Conservation (phyloP, 2,113 vertebrate species). For the Myiagra hebetior region DNA sequence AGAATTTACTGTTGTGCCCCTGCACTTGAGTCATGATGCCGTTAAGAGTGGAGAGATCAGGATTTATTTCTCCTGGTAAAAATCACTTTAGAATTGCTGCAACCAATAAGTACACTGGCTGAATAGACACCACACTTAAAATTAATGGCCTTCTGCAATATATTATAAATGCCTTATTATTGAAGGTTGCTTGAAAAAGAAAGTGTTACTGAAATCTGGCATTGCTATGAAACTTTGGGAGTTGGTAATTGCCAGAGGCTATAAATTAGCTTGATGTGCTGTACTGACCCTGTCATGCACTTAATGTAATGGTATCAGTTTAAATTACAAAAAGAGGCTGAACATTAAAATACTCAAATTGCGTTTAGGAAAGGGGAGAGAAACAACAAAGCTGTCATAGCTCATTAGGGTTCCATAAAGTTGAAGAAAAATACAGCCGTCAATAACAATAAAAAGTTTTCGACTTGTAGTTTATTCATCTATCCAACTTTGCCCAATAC, state of each 20-base stretch:
- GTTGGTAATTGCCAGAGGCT: neutral
- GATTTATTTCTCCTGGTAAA: slow-evolving; percentile 1
- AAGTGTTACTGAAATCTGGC: slow-evolving; percentile 4
- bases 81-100: neutral
- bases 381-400: neutral
- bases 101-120: neutral
- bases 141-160: neutral
- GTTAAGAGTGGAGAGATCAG: neutral
- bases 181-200: neutral
- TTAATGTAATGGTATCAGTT: neutral
- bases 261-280: neutral
- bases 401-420: neutral
- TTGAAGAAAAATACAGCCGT: neutral
- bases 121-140: neutral
- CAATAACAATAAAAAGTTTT: neutral
- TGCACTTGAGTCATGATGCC: neutral
- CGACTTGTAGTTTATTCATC: neutral
- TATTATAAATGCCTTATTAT: neutral
- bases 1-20: neutral
- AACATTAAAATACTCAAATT: neutral
- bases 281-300: neutral
- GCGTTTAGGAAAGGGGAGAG: neutral
- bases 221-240: neutral
- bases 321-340: neutral
- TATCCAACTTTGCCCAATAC: neutral